Conservation (phyloP, 92 coral and sea anemone species). For the Phenganax marumi region DNA sequence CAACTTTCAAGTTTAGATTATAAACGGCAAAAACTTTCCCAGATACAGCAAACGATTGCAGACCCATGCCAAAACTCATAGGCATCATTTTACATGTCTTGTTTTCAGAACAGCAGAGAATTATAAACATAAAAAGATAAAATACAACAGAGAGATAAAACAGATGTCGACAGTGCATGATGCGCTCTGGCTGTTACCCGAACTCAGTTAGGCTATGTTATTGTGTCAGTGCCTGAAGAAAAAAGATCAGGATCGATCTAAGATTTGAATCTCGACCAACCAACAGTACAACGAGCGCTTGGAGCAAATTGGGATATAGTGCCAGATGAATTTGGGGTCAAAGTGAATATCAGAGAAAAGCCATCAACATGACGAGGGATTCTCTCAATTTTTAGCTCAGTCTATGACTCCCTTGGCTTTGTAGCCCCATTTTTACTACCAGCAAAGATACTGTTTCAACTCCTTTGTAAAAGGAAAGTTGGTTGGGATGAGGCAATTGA, state of each 20-base stretch:
- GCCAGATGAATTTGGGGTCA: slow-evolving; percentile 35
- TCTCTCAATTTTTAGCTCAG: slow-evolving; percentile 9
- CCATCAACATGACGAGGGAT: too few relatives aligned
- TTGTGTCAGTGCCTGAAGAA: too few relatives aligned
- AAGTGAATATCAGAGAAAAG: slow-evolving; percentile 14
- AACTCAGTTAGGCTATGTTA: too few relatives aligned
- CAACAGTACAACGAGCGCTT: slow-evolving; percentile 34
- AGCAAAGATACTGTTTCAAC: slow-evolving; percentile 28
- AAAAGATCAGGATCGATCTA: slow-evolving; percentile 1
- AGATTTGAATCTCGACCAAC: slow-evolving; percentile 21
- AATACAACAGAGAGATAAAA: slow-evolving; percentile 38
- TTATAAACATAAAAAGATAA: slow-evolving; percentile 36
- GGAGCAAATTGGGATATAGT: slow-evolving; percentile 49
- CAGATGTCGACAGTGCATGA: too few relatives aligned
- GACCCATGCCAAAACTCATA: slow-evolving; percentile 42
- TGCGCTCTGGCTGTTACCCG: too few relatives aligned
- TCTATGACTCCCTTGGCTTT: slow-evolving; percentile 50
- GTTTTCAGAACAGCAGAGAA: slow-evolving; percentile 41
- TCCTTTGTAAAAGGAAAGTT: too few relatives aligned
- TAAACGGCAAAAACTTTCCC: slow-evolving; percentile 22
- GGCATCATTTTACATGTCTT: slow-evolving; percentile 31
- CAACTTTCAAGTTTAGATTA: slow-evolving; percentile 12
- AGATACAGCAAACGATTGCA: slow-evolving; percentile 42
- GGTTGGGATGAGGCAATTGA: too few relatives aligned
- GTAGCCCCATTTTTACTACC: slow-evolving; percentile 28